Evolutionary conservation across 2,888 invertebrate species (phyloP).

Genomic region (Heterodera filipjevi): DNA sequence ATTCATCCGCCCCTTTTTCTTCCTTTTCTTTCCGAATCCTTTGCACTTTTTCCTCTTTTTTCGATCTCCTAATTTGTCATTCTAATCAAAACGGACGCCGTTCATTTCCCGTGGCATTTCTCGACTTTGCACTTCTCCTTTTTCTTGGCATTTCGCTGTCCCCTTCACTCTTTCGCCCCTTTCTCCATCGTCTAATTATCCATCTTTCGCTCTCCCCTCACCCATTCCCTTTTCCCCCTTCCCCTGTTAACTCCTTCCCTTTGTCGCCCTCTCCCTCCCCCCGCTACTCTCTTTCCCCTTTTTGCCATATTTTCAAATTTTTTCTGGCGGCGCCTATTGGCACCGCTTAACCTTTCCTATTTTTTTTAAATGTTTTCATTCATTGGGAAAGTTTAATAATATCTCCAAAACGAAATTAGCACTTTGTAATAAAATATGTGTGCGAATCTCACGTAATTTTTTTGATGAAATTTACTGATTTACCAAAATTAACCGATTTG

Average conservation of each 20-base stretch:
- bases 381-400: no score
- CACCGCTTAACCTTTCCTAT: neutral
- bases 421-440: no score
- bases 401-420: no score
- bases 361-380: no score
- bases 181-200: neutral
- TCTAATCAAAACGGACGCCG: neutral
- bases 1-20: neutral
- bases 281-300: neutral
- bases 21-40: neutral
- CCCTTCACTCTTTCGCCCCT: neutral
- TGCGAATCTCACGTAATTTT: no score
- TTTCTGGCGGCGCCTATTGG: neutral
- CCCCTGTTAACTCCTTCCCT: neutral
- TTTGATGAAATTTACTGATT: no score
- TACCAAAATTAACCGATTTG: no score
- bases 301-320: neutral
- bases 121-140: neutral
- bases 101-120: neutral
- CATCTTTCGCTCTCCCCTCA: neutral
- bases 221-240: neutral
- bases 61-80: constrained; percentile 2
- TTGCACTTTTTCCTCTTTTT: neutral
- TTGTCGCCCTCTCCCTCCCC: no score
- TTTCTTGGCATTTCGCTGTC: neutral